phyloP scores from a whole-genome alignment of 2,113 vertebrate species.

The Microcebus ravelobensis region DNA sequence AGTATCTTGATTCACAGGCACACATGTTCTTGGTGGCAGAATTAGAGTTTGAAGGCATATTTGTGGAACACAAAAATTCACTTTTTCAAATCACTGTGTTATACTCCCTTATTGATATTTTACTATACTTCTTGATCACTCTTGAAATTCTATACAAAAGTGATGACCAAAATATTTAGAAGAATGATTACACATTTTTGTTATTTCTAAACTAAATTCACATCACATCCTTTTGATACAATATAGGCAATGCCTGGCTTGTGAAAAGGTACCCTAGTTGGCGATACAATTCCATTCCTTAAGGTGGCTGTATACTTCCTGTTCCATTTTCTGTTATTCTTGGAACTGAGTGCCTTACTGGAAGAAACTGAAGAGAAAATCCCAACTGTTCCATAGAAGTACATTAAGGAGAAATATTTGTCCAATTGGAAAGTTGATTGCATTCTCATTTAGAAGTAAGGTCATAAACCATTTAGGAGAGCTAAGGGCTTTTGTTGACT shows the following conservation, averaged over 20 bases:
- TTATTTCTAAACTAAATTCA: background rate
- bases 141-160: background rate
- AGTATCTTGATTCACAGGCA: background rate
- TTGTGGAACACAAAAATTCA: background rate
- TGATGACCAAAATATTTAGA: background rate
- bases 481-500: slow-evolving; percentile 8
- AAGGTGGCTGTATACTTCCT: background rate
- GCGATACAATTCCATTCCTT: background rate
- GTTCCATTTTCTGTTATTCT: background rate
- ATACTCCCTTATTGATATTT: background rate
- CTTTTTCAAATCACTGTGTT: background rate
- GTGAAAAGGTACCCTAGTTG: background rate
- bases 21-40: background rate
- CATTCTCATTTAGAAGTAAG: slow-evolving; percentile 41
- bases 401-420: background rate
- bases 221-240: background rate
- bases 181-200: background rate
- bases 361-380: slow-evolving; percentile 26
- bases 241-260: background rate
- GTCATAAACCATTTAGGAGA: background rate
- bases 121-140: background rate
- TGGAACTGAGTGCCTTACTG: background rate
- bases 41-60: background rate
- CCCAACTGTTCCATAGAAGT: background rate
- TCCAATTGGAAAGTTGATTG: background rate